phyloP scores from a whole-genome alignment of 2,797 vertebrate species.

The Moxostoma hubbsi region DNA sequence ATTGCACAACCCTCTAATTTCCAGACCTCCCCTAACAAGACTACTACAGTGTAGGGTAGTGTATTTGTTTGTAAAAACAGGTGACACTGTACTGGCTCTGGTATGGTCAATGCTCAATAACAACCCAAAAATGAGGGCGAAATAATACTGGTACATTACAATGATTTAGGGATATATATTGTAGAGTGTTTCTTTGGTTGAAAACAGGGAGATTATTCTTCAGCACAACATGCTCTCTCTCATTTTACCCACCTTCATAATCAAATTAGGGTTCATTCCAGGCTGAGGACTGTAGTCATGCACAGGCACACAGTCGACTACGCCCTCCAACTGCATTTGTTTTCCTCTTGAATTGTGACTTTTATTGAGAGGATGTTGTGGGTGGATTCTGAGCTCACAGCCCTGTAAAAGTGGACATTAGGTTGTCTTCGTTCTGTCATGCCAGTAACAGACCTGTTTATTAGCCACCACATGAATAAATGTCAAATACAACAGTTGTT shows the following conservation, averaged over 20 bases:
- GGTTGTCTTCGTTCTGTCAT: conserved; percentile 31
- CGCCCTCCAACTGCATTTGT: conserved; percentile 78
- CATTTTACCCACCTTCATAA: conserved; percentile 65
- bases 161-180: conserved; percentile 36
- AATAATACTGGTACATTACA: conserved; percentile 37
- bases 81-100: conserved; percentile 6
- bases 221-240: conserved; percentile 39
- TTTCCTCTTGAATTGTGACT: conserved; percentile 76
- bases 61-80: conserved; percentile 21
- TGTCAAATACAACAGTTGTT: not conserved
- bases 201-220: conserved; percentile 50
- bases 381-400: conserved; percentile 61
- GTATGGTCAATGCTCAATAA: conserved; percentile 2
- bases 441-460: conserved; percentile 9
- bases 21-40: conserved; percentile 40
- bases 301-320: conserved; percentile 71
- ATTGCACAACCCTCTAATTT: conserved; percentile 51
- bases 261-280: conserved; percentile 75
- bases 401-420: conserved; percentile 46
- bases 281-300: conserved; percentile 65
- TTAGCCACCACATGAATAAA: conserved; percentile 1
- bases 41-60: not conserved
- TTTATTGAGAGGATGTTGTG: conserved; percentile 64
- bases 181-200: conserved; percentile 35
- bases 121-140: conserved; percentile 1